phyloP scores from a whole-genome alignment of 1,140 invertebrate genomes.

The Sycobia sp. region DNA sequence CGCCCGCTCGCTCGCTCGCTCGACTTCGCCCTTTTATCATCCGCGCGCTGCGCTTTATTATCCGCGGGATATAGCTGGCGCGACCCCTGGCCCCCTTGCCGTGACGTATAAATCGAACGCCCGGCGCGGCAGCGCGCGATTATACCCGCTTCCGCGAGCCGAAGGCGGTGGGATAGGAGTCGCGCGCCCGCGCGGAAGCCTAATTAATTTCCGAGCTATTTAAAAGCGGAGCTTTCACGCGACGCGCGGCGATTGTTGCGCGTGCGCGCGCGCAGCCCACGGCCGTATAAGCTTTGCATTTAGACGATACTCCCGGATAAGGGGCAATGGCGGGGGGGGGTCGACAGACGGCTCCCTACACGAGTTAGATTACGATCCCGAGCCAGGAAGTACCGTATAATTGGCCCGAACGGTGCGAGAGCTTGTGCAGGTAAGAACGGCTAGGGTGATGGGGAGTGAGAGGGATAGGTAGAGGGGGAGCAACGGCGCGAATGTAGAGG shows the following conservation, averaged over 20 bases:
- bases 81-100: no score
- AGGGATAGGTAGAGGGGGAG: no score
- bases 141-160: no score
- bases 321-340: no score
- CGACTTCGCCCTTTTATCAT: no score
- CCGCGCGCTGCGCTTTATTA: conserved; percentile 14
- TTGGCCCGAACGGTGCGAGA: neutral
- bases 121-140: neutral
- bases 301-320: conserved; percentile 20
- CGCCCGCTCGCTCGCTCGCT: no score
- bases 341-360: no score
- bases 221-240: conserved; percentile 17
- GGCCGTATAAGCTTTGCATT: conserved; percentile 29
- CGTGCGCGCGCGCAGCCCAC: conserved; percentile 19
- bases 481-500: no score
- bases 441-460: no score
- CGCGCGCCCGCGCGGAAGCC: conserved; percentile 19
- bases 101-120: no score
- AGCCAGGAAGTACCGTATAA: conserved; percentile 30
- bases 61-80: neutral
- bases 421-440: no score
- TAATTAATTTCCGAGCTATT: conserved; percentile 36
- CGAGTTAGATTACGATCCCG: conserved; percentile 30
- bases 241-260: conserved; percentile 27
- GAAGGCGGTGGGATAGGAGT: no score